A percentile compares a stretch with the other conserved stretches of the same genome.
Conservation (phyloP, 1,140 invertebrate genomes). For the Lordiphosa stackelbergi region DNA sequence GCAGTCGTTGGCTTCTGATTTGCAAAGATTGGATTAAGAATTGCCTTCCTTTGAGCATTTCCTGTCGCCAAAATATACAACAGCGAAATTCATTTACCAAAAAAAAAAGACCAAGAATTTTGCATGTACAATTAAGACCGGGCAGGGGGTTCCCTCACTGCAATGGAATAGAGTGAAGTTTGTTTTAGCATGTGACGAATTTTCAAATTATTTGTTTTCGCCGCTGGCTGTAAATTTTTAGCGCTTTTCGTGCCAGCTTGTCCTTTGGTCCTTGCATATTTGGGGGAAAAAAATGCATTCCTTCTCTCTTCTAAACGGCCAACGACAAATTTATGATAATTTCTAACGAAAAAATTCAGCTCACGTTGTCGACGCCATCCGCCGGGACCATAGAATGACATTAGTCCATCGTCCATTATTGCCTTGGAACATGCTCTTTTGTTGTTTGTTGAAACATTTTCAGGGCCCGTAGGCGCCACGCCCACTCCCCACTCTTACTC, state of each 20-base stretch:
- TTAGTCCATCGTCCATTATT: constrained; percentile 74
- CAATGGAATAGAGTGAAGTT: not conserved
- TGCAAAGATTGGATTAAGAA: constrained; percentile 48
- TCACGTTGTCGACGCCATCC: constrained; percentile 31
- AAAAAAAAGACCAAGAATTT: constrained; percentile 34
- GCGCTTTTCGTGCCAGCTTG: constrained; percentile 50
- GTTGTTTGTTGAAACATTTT: constrained; percentile 72
- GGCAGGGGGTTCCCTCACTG: constrained; percentile 2
- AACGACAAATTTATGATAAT: constrained; percentile 76
- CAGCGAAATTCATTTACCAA: constrained; percentile 62
- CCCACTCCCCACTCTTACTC: not conserved
- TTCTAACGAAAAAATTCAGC: constrained; percentile 52
- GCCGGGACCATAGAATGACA: constrained; percentile 62
- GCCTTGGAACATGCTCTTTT: constrained; percentile 72
- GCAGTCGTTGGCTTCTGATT: constrained; percentile 22
- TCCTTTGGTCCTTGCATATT: constrained; percentile 47
- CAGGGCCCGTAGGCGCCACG: constrained; percentile 51
- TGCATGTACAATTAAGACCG: constrained; percentile 68
- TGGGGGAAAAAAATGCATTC: constrained; percentile 24
- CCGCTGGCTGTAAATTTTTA: constrained; percentile 55
- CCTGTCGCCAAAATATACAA: constrained; percentile 56
- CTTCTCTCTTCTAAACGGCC: constrained; percentile 42
- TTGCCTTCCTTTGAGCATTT: constrained; percentile 42
- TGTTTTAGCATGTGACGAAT: constrained; percentile 59
- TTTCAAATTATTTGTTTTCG: constrained; percentile 66